Percentiles rank a stretch among this genome's conserved stretches.
phyloP scores from a whole-genome alignment of 2,113 vertebrate species.

The Trematomus loennbergii region DNA sequence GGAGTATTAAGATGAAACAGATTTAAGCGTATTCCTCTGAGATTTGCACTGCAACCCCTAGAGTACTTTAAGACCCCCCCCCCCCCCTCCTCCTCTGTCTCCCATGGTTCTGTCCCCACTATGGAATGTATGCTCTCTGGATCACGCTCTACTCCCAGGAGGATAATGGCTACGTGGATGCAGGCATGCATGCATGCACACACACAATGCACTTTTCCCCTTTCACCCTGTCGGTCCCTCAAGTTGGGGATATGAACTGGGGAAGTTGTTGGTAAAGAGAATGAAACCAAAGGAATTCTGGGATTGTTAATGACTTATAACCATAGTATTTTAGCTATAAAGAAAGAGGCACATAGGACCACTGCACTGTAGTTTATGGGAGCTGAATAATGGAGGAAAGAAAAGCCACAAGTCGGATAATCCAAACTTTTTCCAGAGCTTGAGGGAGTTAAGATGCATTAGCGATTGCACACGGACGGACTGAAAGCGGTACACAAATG shows the following conservation, averaged over 20 bases:
- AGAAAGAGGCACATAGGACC: background rate
- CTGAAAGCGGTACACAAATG: constrained; percentile 65
- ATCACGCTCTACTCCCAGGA: constrained; percentile 53
- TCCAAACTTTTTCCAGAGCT: background rate
- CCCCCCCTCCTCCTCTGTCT: constrained; percentile 21
- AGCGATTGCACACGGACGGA: constrained; percentile 9
- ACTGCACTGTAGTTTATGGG: background rate
- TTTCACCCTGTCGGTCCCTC: constrained; percentile 51
- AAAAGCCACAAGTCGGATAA: constrained; percentile 18
- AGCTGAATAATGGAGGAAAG: constrained; percentile 26
- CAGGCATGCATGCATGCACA: constrained; percentile 61
- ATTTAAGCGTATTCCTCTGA: constrained; percentile 54
- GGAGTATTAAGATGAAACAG: background rate
- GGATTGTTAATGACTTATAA: constrained; percentile 17
- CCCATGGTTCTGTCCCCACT: constrained; percentile 53
- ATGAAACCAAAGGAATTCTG: constrained; percentile 27
- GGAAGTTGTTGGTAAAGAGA: background rate
- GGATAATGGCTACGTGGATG: constrained; percentile 54
- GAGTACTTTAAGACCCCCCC: constrained; percentile 23
- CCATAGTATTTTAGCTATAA: constrained; percentile 18
- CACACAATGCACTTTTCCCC: constrained; percentile 44
- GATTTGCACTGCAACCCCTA: constrained; percentile 62
- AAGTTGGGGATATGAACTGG: constrained; percentile 9
- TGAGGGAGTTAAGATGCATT: background rate
- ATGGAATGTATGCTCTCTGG: constrained; percentile 68